Evolutionary conservation across 23 tunicate species (phyloP), one percentile per base, ranked within the genome.

Genomic region (Corella eumyota): DNA sequence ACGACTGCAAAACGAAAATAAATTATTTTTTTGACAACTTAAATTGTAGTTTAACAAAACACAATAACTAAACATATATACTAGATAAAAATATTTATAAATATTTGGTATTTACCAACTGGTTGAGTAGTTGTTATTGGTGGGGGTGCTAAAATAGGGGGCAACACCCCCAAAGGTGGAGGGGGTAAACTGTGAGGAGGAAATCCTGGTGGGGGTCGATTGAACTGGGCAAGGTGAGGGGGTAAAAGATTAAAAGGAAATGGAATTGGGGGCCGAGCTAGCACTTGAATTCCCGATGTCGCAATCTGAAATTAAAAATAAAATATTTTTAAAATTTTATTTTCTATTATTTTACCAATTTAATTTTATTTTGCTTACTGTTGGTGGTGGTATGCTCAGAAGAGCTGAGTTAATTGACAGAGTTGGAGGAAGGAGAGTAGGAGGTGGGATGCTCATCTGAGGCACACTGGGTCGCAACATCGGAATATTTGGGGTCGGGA

Each of bases 121-220:
- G n/a, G n/a, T n/a, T n/a, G n/a, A n/a, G n/a, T n/a, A n/a, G n/a
- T n/a, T n/a, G n/a, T n/a, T 34, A 52, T 22, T 36, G 68, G 68
- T 62, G 68, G 68, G 17, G 64, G 28, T 2, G 52, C 30, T 0
- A 28, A 25, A 4, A 75, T 54, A 2, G 62, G 36, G 19, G 76
- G 62, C 1, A 62, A 72, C 4, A 70, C 65, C n/a, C 59, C 3
- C 7, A 62, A 31, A 3, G 53, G 53, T 6, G 68, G 68, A 17
- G 52, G 66, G 45, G 27, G 65, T 25, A 38, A 53, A 54, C n/a
- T 36, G 52, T 0, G n/a, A n/a, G 80, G 85, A 19, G 92, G 80
- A 50, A 82, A 66, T 17, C 71, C 76, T 23, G 76, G 80, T 0
- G 92, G 92, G 2, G 94, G 94, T 30, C 71, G 92, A 34, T 26